Evolutionary conservation across 2,888 invertebrate species (phyloP), one percentile per base, ranked within the genome.

Genomic region (Chydorus sphaericus): DNA sequence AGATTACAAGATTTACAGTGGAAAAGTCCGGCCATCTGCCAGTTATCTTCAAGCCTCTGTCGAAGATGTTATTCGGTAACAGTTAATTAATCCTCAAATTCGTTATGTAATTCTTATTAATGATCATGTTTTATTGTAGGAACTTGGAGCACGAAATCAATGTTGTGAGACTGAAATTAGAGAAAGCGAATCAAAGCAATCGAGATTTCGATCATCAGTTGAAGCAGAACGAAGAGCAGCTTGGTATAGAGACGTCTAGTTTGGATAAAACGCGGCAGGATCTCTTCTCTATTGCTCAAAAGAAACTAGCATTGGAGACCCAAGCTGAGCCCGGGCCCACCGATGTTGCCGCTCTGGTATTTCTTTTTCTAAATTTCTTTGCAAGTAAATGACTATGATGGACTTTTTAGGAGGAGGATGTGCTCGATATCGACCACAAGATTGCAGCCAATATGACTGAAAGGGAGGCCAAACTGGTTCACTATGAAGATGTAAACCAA

Each of bases 1-100:
- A 16, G 58, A 59, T 52, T 62, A 60, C 59, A 44, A 56, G n/a
- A 26, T 59, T 4, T 62, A 62, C 33, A 23, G 33, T 26, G 16
- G 26, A 14, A 28, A 38, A 8, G n/a, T 33, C 7, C 11, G 20
- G 52, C 30, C 30, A 2, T n/a, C n/a, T n/a, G 30, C 52, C 30
- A 30, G 30, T 16, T 59, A 38, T 50, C 38, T 59, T 20, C 59
- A 57, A 51, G 57, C 33, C n/a, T 60, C 38, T 29, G 44, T 59
- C 11, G 59, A 60, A 20, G 60, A 59, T n/a, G 29, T 29, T 16
- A 59, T 61, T 16, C 37, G 38, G 59, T 59, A 54, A 26, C n/a
- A n/a, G n/a, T n/a, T n/a, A n/a, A n/a, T n/a, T n/a, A n/a, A n/a
- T n/a, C n/a, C n/a, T n/a, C n/a, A n/a, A n/a, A n/a, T n/a, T n/a